Conservation (phyloP, 92 coral and sea anemone genomes). For the Muricea muricata region DNA sequence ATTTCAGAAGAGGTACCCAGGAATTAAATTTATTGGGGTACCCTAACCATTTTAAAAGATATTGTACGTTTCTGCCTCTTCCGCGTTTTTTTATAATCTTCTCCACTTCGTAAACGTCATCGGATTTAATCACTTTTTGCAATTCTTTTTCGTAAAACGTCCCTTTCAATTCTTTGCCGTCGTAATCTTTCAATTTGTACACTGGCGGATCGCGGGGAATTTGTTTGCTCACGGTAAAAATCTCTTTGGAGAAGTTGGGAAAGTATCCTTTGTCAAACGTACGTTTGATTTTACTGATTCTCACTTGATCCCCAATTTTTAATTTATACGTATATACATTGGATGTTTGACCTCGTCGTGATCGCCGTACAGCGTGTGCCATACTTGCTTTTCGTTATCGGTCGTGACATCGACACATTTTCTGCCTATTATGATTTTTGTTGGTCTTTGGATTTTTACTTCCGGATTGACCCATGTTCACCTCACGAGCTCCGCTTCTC, state of each 20-base stretch:
- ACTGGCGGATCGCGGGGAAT: conserved; percentile 33
- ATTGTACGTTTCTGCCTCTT: conserved; percentile 35
- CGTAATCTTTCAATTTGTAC: conserved; percentile 30
- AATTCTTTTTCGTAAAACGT: conserved; percentile 40
- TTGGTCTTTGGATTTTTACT: too few species aligned
- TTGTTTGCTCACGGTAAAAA: conserved; percentile 40
- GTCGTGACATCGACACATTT: too few species aligned
- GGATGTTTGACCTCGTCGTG: too few species aligned
- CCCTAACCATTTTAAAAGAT: conserved; percentile 33
- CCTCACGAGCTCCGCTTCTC: too few species aligned
- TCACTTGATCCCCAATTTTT: too few species aligned
- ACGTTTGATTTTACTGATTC: too few species aligned
- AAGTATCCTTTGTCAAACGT: too few species aligned
- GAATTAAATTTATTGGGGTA: conserved; percentile 55
- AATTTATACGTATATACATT: too few species aligned
- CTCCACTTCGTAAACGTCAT: conserved; percentile 36
- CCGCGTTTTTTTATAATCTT: conserved; percentile 33
- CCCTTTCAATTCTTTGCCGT: conserved; percentile 33
- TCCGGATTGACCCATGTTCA: too few species aligned
- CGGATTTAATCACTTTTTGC: conserved; percentile 11
- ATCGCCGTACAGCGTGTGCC: too few species aligned
- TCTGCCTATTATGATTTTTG: too few species aligned
- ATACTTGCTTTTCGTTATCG: too few species aligned
- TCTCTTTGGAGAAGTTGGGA: conserved; percentile 29
- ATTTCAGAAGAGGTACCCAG: conserved; percentile 21